Base-by-base conservation (phyloP, 2,113 vertebrate genomes). In the Sminthopsis crassicaudata region DNA sequence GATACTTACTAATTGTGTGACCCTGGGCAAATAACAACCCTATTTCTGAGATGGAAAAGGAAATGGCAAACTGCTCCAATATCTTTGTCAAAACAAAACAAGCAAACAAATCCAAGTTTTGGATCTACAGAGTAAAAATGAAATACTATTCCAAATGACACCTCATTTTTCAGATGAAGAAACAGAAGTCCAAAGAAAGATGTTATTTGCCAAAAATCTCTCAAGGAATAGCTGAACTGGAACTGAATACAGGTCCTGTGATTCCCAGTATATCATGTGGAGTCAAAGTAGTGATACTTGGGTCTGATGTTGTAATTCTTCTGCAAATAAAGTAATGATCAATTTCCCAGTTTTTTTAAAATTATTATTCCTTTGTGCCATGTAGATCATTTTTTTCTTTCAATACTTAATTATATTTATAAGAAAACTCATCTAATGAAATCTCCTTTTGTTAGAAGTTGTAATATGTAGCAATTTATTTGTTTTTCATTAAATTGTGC, bases 401-500 rank as follows among this genome's bases (percentile, higher is more conserved):
- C 89, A 46, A 14, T 90, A 90, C 53, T 90, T 96, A 94, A 94
- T 96, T 93, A 95, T 96, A 94, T 96, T 93, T 92, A 51, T 24
- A 92, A 93, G 90, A 53, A 27, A 16, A 53, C 93, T 94, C 53
- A 46, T 91, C 26, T 93, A 90, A 96, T 94, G 92, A 95, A 97
- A 95, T 55, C 84, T 97, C 95, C 53, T 94, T 92, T 94, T 92
- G 92, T 0, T 1, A 93, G 93, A 89, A 94, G 91, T 46, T 92
- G 96, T 48, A 84, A 94, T 90, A 92, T 91, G 94, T 91, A 95
- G 91, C 60, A 89, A 93, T 96, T 92, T 93, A 67, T 97, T 97
- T 97, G 91, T 94, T 96, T 97, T 94, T 96, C 96, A 93, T 97
- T 95, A 96, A 96, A 91, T 95, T 11, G 0, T 92, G 89, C 90